Conservation (phyloP, 2,888 invertebrate species). For the Biston stratarius region DNA sequence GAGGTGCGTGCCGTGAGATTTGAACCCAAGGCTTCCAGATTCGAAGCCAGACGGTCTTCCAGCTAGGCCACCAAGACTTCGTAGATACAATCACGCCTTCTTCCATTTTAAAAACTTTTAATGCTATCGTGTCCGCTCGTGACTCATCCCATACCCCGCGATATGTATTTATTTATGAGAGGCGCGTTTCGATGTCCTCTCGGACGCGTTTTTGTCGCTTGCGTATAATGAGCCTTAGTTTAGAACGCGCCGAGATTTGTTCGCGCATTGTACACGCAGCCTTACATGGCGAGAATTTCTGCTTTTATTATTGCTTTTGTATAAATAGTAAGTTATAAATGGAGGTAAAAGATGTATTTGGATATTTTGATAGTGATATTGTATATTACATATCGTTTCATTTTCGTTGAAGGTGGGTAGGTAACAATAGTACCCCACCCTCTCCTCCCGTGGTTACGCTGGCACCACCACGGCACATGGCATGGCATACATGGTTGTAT, state of each 20-base stretch:
- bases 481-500: too few relatives aligned
- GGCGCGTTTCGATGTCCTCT: conserved; percentile 74
- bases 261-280: conserved; percentile 36
- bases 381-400: conserved; percentile 1
- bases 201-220: conserved; percentile 75
- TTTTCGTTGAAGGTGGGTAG: neutral
- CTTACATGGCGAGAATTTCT: conserved; percentile 47
- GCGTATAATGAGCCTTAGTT: conserved; percentile 62
- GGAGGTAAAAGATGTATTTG: conserved; percentile 8
- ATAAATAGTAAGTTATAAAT: conserved; percentile 15
- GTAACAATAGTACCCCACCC: too few relatives aligned
- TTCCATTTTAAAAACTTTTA: too few relatives aligned
- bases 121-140: neutral
- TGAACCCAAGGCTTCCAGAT: too few relatives aligned
- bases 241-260: conserved; percentile 45
- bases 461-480: too few relatives aligned
- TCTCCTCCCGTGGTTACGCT: too few relatives aligned
- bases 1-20: too few relatives aligned
- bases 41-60: too few relatives aligned
- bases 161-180: conserved; percentile 82
- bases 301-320: conserved; percentile 39
- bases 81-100: too few relatives aligned
- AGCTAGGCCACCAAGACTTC: too few relatives aligned
- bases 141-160: conserved; percentile 46
- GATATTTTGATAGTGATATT: conserved; percentile 12